A percentile compares a stretch with the other conserved stretches of the same genome.
phyloP scores from a whole-genome alignment of 1,140 invertebrate genomes.

The Drosophila seguyi region DNA sequence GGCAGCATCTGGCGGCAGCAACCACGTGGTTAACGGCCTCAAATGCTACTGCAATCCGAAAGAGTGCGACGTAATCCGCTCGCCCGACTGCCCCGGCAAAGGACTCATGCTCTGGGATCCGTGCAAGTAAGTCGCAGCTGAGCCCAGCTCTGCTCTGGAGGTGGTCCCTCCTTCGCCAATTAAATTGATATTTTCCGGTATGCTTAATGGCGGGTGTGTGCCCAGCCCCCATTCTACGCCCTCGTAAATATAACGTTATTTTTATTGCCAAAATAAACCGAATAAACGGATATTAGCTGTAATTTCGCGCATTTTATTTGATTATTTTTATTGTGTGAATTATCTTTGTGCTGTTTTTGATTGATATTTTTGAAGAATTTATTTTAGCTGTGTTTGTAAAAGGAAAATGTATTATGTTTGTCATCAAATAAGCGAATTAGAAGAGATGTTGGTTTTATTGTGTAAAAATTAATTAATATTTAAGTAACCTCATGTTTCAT shows the following conservation, averaged over 20 bases:
- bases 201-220: not conserved
- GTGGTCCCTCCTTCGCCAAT: constrained; percentile 1
- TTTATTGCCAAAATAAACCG: constrained; percentile 12
- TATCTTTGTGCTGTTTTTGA: constrained; percentile 4
- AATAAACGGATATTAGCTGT: constrained; percentile 12
- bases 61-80: constrained; percentile 86
- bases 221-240: not conserved
- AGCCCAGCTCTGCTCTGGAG: not conserved
- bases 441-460: not conserved
- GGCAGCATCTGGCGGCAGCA: constrained; percentile 78
- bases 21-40: constrained; percentile 81
- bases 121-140: constrained; percentile 85
- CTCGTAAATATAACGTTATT: constrained; percentile 34
- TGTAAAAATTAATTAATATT: no score
- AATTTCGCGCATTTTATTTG: constrained; percentile 9
- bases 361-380: not conserved
- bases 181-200: constrained; percentile 29
- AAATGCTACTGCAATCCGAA: constrained; percentile 86
- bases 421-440: not conserved
- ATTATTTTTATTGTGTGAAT: constrained; percentile 16
- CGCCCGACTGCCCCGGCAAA: constrained; percentile 86
- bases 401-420: not conserved
- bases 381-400: not conserved
- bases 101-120: constrained; percentile 87
- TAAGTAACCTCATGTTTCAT: no score